phyloP scores from a whole-genome alignment of 2,888 invertebrate genomes.

The Allophyes oxyacanthae region DNA sequence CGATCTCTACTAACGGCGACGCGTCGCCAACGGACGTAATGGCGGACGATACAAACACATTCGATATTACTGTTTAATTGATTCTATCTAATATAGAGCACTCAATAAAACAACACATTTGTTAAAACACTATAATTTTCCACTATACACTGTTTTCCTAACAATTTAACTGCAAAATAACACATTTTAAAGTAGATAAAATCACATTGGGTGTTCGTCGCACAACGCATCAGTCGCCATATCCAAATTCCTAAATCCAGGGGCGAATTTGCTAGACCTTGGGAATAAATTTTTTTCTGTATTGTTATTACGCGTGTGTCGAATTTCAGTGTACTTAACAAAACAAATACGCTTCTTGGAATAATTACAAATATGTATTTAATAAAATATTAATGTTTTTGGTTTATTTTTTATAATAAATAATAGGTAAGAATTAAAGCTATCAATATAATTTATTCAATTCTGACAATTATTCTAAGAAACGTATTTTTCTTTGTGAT shows the following conservation, averaged over 20 bases:
- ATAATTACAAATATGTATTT: no score
- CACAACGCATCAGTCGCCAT: constrained; percentile 84
- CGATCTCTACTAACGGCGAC: constrained; percentile 68
- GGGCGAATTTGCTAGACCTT: constrained; percentile 65
- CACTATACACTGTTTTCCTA: constrained; percentile 54
- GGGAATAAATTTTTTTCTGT: constrained; percentile 21
- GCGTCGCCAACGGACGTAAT: constrained; percentile 71
- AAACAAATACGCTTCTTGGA: no score
- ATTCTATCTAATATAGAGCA: constrained; percentile 52
- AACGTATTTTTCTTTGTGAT: no score
- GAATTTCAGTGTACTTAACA: neutral
- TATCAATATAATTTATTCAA: no score
- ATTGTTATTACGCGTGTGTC: constrained; percentile 6
- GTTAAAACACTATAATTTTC: constrained; percentile 48
- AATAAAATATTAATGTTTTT: no score
- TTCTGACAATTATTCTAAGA: no score
- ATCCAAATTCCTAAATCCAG: constrained; percentile 81
- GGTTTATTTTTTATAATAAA: no score
- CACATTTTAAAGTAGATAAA: constrained; percentile 71
- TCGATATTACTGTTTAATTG: constrained; percentile 70
- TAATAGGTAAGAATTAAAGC: no score
- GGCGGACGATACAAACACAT: constrained; percentile 76
- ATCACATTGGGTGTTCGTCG: constrained; percentile 78
- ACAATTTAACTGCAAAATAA: constrained; percentile 51
- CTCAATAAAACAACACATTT: constrained; percentile 52